Base-by-base conservation (phyloP, 2,113 vertebrate species). In the Saccopteryx leptura region DNA sequence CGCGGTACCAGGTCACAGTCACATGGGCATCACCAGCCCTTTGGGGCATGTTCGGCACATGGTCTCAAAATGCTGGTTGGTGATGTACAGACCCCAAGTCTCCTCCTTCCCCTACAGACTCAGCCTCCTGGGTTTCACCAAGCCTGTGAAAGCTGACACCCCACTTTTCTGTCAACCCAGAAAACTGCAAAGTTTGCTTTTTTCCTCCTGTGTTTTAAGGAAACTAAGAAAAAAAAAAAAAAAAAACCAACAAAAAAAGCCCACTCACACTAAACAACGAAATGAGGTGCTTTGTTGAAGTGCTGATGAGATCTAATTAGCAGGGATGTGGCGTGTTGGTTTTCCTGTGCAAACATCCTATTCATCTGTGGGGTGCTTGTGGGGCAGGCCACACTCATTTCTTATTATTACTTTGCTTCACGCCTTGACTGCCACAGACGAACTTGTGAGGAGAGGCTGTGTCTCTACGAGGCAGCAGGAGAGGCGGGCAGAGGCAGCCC, bases 361-460 rank as follows among this genome's bases (percentile, higher is more conserved):
- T 91, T 90, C 87, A 52, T 68, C 76, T 84, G 95, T 28, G 90
- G 95, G 92, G 81, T 0, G 13, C 68, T 78, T 1, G 4, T n/a
- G 15, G 89, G 88, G 31, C 75, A 39, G 2, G 0, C 8, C 52
- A 9, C 5, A 46, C 88, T 90, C 69, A 58, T 91, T 95, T 88
- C 92, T 93, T 71, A 71, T 88, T 93, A 93, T 68, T 80, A 74
- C 84, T 90, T 90, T 28, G 96, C 81, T 96, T 97, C 72, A 76
- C 0, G 17, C 83, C 90, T 92, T 10, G 2, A 48, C 71, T 26
- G 58, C 52, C 96, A 31, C 0, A 0, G 52, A 54, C 0, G 2
- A 80, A 33, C 83, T 83, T 0, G 4, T 13, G 83, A 87, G 23
- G 50, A 80, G 90, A 69, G 90, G 31, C 18, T 5, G 92, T 0